A percentile compares a stretch with the other conserved stretches of the same genome.
Conservation (phyloP, 1,140 invertebrate genomes). For the Rhyzopertha dominica region DNA sequence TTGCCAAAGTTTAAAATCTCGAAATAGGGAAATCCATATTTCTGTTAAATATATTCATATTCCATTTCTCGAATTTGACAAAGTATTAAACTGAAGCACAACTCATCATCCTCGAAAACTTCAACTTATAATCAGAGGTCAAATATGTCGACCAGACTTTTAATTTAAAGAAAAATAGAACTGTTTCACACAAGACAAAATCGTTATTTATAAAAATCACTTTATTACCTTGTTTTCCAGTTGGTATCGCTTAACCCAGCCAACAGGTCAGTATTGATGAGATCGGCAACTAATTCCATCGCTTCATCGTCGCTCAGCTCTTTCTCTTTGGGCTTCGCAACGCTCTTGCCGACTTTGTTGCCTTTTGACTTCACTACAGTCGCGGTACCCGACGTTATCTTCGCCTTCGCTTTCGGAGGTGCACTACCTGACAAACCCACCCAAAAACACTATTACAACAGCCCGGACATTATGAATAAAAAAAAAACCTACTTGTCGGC, state of each 20-base stretch:
- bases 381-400: slow-evolving; percentile 36
- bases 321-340: slow-evolving; percentile 48
- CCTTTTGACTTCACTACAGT: slow-evolving; percentile 40
- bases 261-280: slow-evolving; percentile 60
- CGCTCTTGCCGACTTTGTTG: slow-evolving; percentile 36
- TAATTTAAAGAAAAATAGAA: too few relatives aligned
- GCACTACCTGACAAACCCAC: slow-evolving; percentile 7
- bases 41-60: too few relatives aligned
- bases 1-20: too few relatives aligned
- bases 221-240: slow-evolving; percentile 70
- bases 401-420: slow-evolving; percentile 42
- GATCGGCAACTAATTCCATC: slow-evolving; percentile 59
- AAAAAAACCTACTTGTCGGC: neutral
- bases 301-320: slow-evolving; percentile 65
- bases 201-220: slow-evolving; percentile 7
- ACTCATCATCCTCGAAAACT: too few relatives aligned
- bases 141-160: too few relatives aligned
- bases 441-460: slow-evolving; percentile 4
- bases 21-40: too few relatives aligned
- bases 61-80: too few relatives aligned
- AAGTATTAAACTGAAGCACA: too few relatives aligned
- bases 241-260: slow-evolving; percentile 68
- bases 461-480: slow-evolving; percentile 13
- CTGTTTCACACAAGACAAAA: too few relatives aligned
- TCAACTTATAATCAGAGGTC: too few relatives aligned